Percentiles rank a stretch among this genome's conserved stretches.
Conservation (phyloP, 2,797 vertebrate genomes). For the Microcaecilia unicolor region DNA sequence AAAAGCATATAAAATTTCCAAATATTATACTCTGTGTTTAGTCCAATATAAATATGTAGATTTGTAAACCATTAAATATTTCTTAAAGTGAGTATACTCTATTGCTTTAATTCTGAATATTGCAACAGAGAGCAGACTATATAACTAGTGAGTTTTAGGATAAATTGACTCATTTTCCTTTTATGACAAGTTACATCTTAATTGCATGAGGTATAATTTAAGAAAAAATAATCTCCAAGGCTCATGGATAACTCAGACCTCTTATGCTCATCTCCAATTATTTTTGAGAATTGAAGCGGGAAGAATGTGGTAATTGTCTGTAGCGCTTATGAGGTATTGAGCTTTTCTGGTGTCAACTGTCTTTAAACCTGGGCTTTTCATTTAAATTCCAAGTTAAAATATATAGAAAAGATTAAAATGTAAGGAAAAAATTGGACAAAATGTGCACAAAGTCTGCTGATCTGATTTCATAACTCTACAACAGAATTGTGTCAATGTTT, state of each 20-base stretch:
- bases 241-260: neutral
- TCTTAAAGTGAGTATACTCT: neutral
- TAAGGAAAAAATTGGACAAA: too few relatives aligned
- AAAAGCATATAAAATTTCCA: too few relatives aligned
- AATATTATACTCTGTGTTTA: too few relatives aligned
- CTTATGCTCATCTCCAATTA: neutral
- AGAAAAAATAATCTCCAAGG: neutral
- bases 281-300: conserved; percentile 4
- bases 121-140: neutral
- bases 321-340: neutral
- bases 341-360: neutral
- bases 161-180: conserved; percentile 2
- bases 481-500: too few relatives aligned
- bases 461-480: too few relatives aligned
- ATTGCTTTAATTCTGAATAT: neutral
- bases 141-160: neutral
- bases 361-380: too few relatives aligned
- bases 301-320: neutral
- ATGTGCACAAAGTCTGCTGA: too few relatives aligned
- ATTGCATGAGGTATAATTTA: neutral
- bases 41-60: too few relatives aligned
- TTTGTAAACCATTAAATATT: too few relatives aligned
- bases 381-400: too few relatives aligned
- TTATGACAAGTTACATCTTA: neutral
- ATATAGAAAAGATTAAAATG: too few relatives aligned